These are phyloP conservation scores for Urosaurus nigricauda DNA, from an alignment of 2,797 vertebrate genomes.

Conservation along the genomic window DNA sequence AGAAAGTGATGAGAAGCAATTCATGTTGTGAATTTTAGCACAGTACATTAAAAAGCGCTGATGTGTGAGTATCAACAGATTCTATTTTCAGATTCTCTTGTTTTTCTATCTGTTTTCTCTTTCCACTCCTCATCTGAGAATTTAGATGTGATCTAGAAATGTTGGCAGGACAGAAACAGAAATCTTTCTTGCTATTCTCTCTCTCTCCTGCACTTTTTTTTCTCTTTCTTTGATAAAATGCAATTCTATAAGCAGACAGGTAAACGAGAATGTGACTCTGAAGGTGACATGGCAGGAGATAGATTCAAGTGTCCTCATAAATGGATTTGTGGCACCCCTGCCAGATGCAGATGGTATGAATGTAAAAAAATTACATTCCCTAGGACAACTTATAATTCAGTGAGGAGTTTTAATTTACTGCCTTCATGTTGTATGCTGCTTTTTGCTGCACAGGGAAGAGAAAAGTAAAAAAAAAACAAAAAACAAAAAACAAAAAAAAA, in stretches of 20 bases:
- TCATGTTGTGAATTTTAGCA: slow-evolving; percentile 15
- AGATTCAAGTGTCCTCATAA: slow-evolving; percentile 26
- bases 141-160: slow-evolving; percentile 13
- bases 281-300: slow-evolving; percentile 15
- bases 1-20: background rate
- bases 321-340: slow-evolving; percentile 46
- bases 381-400: slow-evolving; percentile 60
- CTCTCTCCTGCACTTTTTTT: background rate
- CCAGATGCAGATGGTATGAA: slow-evolving; percentile 37
- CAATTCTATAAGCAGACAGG: background rate
- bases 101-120: slow-evolving; percentile 13
- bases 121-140: slow-evolving; percentile 10
- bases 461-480: slow-evolving; percentile 22
- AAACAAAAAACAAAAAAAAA: slow-evolving; percentile 34
- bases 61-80: slow-evolving; percentile 11
- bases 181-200: background rate
- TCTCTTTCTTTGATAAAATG: background rate
- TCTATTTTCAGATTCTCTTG: background rate
- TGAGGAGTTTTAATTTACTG: slow-evolving; percentile 63
- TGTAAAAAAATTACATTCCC: slow-evolving; percentile 64
- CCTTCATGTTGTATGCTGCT: slow-evolving; percentile 42
- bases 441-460: slow-evolving; percentile 40
- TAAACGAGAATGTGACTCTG: slow-evolving; percentile 14
- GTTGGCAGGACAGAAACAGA: rapidly evolving
- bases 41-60: background rate